Evolutionary conservation across 2,113 vertebrate species (phyloP), one percentile per base, ranked within the genome.

Genomic region (Aegithalos caudatus): DNA sequence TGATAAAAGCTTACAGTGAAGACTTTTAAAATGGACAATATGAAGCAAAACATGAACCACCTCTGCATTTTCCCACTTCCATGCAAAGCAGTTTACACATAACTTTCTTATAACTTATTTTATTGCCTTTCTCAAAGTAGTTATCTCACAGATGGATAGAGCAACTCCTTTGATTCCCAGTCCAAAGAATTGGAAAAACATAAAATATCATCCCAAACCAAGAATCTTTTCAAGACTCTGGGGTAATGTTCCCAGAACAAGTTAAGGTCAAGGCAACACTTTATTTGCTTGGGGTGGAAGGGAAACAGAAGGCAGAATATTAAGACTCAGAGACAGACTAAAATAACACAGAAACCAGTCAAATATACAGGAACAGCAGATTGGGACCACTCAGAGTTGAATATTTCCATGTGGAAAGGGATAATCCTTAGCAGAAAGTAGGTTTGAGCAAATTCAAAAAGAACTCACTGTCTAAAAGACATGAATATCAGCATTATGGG

Each of bases 401-500:
- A 40, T 24, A 58, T 57, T 76, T 29, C 31, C 20, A 14, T 1
- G 0, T 35, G 9, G 19, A 31, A 29, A 53, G 4, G 3, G 25
- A 42, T 69, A 66, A 57, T 47, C 9, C 13, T 73, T 51, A 47
- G 27, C 16, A 77, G 28, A 81, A 79, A 37, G 4, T 28, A 85
- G 3, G 7, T 54, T 4, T 72, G 27, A 74, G 13, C 4, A 73
- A 72, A 91, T n/a, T 33, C 5, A 1, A 14, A 66, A 61, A 74
- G 65, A 81, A 66, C 6, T 22, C 15, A 16, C 18, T 62, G 12
- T 44, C 21, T 38, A 53, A 10, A 58, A 31, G 10, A 48, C 22
- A 51, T 13, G 24, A 78, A 38, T 56, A 81, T 40, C 21, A 56
- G 14, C n/a, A 28, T 67, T 35, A 35, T 31, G 27, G 20, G 25